Percentiles rank a stretch among this genome's conserved stretches.
Conservation (phyloP, 2,888 invertebrate species). For the Isotomurus palustris region DNA sequence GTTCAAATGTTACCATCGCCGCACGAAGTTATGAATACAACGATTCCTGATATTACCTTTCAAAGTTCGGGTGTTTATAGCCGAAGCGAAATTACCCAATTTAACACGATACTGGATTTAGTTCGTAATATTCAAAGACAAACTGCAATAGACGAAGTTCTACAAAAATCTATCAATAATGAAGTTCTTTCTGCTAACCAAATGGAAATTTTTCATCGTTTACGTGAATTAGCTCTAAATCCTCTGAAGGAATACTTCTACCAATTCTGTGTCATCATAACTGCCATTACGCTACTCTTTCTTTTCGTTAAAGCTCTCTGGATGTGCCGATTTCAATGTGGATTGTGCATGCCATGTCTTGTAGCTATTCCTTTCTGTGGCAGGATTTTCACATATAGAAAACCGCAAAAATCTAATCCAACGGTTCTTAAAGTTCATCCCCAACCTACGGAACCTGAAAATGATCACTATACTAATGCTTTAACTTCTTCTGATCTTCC, state of each 20-base stretch:
- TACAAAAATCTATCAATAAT: background rate
- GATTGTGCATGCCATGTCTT: too few species aligned
- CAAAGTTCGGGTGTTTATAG: constrained; percentile 1
- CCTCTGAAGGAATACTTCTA: background rate
- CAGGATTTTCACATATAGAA: too few species aligned
- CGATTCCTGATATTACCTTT: background rate
- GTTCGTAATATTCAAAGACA: background rate
- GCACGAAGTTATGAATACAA: background rate
- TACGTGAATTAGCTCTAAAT: background rate
- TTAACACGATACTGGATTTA: background rate
- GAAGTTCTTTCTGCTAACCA: background rate
- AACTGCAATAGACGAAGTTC: background rate
- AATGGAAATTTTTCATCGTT: background rate
- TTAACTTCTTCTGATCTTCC: too few species aligned
- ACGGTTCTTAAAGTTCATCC: too few species aligned
- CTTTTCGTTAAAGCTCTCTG: too few species aligned
- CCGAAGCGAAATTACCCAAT: background rate
- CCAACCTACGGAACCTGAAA: too few species aligned
- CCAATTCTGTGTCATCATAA: too few species aligned
- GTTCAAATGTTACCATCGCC: constrained; percentile 1
- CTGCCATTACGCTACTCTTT: too few species aligned
- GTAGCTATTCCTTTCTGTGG: too few species aligned
- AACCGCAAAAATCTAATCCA: too few species aligned
- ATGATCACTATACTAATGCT: too few species aligned
- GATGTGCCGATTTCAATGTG: too few species aligned